phyloP scores from a whole-genome alignment of 2,113 vertebrate species.

The Rhinolophus sinicus region DNA sequence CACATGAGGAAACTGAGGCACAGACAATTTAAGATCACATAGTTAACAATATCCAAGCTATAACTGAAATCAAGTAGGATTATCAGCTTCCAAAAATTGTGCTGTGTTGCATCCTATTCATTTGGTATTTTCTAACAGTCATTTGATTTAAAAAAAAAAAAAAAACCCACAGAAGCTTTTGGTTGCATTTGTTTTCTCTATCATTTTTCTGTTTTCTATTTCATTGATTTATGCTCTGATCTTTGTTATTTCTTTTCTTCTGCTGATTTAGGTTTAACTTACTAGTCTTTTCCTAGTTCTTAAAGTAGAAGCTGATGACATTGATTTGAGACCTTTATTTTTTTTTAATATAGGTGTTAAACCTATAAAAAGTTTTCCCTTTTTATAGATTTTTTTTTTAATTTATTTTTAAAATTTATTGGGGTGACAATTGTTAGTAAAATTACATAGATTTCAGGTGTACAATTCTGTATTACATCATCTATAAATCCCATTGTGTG shows the following conservation, averaged over 20 bases:
- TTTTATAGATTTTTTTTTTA: too few relatives aligned
- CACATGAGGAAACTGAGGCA: not conserved
- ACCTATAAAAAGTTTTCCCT: not conserved
- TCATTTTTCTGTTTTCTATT: not conserved
- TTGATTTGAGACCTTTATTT: conserved; percentile 3
- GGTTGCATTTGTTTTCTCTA: not conserved
- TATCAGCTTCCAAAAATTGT: not conserved
- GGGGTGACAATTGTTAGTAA: too few relatives aligned
- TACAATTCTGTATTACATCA: too few relatives aligned
- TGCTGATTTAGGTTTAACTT: not conserved
- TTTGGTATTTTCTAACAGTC: not conserved
- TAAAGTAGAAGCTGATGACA: not conserved
- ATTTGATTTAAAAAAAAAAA: not conserved
- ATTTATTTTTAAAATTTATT: too few relatives aligned
- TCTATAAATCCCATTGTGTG: too few relatives aligned
- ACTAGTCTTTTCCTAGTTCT: conserved; percentile 12
- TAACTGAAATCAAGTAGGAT: not conserved
- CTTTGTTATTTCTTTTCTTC: conserved; percentile 17
- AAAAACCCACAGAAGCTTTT: not conserved
- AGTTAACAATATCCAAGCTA: not conserved
- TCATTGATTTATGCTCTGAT: not conserved
- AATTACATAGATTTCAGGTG: too few relatives aligned
- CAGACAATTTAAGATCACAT: not conserved
- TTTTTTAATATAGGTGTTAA: not conserved
- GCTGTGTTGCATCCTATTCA: not conserved